A percentile compares a stretch with the other conserved stretches of the same genome.
These are phyloP conservation scores for Himalopsyche anomala DNA, from an alignment of 2,888 invertebrate species.

Conservation along the genomic window DNA sequence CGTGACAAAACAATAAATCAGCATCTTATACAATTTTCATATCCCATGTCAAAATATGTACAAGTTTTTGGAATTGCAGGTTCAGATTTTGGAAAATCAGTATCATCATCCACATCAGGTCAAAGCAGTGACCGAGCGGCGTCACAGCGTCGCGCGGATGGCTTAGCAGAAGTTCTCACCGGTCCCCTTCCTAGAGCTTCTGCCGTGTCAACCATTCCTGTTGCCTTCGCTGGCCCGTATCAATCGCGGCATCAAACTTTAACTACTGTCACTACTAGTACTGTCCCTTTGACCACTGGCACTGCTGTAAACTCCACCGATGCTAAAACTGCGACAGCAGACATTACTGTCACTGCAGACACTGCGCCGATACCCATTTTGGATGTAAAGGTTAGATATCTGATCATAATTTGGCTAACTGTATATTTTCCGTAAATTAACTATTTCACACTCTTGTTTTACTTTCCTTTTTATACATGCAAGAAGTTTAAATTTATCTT, in stretches of 20 bases:
- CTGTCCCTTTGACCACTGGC: slow-evolving; percentile 9
- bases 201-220: slow-evolving; percentile 31
- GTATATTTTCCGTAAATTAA: too few relatives aligned
- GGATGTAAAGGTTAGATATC: slow-evolving; percentile 67
- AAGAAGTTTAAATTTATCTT: too few relatives aligned
- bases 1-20: neutral
- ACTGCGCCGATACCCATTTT: slow-evolving; percentile 70
- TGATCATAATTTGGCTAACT: too few relatives aligned
- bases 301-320: slow-evolving; percentile 68
- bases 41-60: too few relatives aligned
- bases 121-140: slow-evolving; percentile 72
- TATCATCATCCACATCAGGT: slow-evolving; percentile 69
- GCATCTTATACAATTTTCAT: too few relatives aligned
- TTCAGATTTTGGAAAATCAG: slow-evolving; percentile 60
- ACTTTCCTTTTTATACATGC: too few relatives aligned
- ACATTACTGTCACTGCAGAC: slow-evolving; percentile 63
- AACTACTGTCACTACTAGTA: neutral
- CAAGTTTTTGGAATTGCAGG: neutral
- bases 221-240: slow-evolving; percentile 66
- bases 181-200: slow-evolving; percentile 72
- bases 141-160: slow-evolving; percentile 74
- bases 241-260: slow-evolving; percentile 24
- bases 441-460: too few relatives aligned
- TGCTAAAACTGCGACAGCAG: slow-evolving; percentile 61
- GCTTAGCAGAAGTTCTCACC: slow-evolving; percentile 74